These are phyloP conservation scores for Salvelinus alpinus DNA, from an alignment of 2,113 vertebrate species.

Conservation along the genomic window DNA sequence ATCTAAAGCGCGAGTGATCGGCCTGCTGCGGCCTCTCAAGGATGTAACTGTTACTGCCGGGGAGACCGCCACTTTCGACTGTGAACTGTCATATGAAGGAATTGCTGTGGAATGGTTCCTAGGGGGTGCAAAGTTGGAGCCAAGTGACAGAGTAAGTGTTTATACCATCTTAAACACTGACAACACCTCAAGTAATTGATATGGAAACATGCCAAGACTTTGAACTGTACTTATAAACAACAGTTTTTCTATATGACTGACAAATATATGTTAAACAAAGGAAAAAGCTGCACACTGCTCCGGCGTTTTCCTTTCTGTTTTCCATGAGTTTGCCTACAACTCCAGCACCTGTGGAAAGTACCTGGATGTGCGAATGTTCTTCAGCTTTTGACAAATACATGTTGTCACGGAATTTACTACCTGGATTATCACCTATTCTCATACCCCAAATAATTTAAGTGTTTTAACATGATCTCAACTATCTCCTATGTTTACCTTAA, in stretches of 20 bases:
- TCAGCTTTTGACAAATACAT: not conserved
- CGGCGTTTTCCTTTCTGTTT: too few species aligned
- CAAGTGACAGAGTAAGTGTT: constrained; percentile 88
- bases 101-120: constrained; percentile 95
- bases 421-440: not conserved
- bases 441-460: not conserved
- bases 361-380: not conserved
- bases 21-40: constrained; percentile 84
- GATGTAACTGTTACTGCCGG: constrained; percentile 93
- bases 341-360: too few species aligned
- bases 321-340: too few species aligned
- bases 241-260: not conserved
- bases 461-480: not conserved
- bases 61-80: constrained; percentile 94
- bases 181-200: not conserved
- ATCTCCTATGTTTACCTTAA: not conserved
- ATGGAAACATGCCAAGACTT: too few species aligned
- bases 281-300: too few species aligned
- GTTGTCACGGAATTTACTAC: not conserved
- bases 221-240: not conserved
- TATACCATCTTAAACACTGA: not conserved
- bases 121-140: constrained; percentile 86
- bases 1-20: constrained; percentile 90
- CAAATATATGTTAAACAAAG: not conserved
- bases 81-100: constrained; percentile 93